Evolutionary conservation across 2,888 invertebrate genomes (phyloP), one percentile per base, ranked within the genome.

Genomic region (Prostheceraeus crozeri): DNA sequence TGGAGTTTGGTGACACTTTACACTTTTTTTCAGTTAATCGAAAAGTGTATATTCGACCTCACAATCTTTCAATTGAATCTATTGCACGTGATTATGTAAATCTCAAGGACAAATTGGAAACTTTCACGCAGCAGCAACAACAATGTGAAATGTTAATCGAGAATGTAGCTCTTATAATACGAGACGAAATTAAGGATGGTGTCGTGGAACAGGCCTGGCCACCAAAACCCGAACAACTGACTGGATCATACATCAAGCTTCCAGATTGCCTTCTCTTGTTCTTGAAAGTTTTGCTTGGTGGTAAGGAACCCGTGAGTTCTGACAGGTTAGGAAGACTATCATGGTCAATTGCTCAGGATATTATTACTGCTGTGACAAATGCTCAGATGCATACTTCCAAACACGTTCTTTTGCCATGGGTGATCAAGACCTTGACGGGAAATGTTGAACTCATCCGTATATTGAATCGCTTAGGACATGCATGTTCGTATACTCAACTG

Each of bases 211-310:
- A 33, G 33, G 33, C n/a, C 33, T 33, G 33, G 33, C 33, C 33
- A 33, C 33, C 33, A 33, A 33, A 33, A 33, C 33, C 33, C 8
- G 33, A 33, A 33, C 8, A 33, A 33, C n/a, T 33, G 33, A 33
- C 33, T 33, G 33, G n/a, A 33, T 11, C 33, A 33, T 33, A 33
- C 33, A n/a, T 33, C n/a, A n/a, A 33, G n/a, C 33, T 33, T 33
- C 33, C 33, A 33, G 33, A n/a, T 33, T 33, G 33, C 33, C 33
- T 33, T 33, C 33, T 33, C 33, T 33, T 33, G 33, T 33, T 33
- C 33, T 33, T 33, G 33, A 33, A 33, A 33, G 33, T 33, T 8
- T n/a, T 33, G 10, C 33, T 33, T n/a, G 33, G 33, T 33, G 33
- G 33, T 33, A 33, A 33, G 33, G 10, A 33, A n/a, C 8, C 33